Percentiles rank a stretch among this genome's conserved stretches.
phyloP scores from a whole-genome alignment of 2,888 invertebrate species.

The Heliconius cydno region DNA sequence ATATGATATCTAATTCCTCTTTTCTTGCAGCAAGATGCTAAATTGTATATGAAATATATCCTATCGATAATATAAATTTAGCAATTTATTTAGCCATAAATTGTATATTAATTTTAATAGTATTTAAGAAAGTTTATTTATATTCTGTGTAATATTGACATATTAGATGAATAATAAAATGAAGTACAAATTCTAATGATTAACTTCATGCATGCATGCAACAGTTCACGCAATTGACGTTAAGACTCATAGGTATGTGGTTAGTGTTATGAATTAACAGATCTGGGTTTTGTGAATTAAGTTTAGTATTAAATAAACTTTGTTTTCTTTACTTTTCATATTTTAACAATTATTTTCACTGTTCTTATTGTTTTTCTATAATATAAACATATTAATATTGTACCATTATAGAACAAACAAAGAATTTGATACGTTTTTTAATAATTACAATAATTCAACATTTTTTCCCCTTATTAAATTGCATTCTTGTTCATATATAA shows the following conservation, averaged over 20 bases:
- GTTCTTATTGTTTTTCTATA: neutral
- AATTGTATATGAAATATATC: neutral
- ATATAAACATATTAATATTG: neutral
- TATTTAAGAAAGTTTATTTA: too few relatives aligned
- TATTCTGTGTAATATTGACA: neutral
- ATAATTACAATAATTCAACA: neutral
- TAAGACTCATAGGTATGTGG: neutral
- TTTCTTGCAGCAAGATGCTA: neutral
- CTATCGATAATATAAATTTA: neutral
- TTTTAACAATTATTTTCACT: neutral
- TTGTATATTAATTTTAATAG: neutral
- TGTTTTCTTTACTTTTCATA: neutral
- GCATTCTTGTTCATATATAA: neutral
- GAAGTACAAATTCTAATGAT: neutral
- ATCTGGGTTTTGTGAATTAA: neutral
- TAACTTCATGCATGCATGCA: constrained; percentile 2
- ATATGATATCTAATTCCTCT: neutral
- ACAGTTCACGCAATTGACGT: neutral
- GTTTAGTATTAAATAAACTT: neutral
- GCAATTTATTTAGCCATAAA: neutral
- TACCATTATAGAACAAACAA: neutral
- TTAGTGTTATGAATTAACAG: neutral
- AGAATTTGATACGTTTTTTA: neutral
- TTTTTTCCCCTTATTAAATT: neutral
- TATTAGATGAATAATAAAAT: neutral